A percentile compares a stretch with the other conserved stretches of the same genome.
Evolutionary conservation across 2,888 invertebrate species (phyloP).

Genomic region (Cephalotes varians): DNA sequence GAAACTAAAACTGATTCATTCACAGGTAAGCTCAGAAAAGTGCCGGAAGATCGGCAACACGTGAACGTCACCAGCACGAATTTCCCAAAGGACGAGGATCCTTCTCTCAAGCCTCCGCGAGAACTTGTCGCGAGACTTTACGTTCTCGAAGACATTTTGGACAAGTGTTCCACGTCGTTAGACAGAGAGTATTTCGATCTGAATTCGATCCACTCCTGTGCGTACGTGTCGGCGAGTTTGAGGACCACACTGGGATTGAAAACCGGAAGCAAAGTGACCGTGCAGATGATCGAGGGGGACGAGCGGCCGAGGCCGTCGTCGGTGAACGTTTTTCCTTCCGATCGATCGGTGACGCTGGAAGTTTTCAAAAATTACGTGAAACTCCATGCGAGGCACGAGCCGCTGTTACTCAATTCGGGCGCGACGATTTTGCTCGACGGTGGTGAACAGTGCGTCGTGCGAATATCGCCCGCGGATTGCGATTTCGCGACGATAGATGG

Average conservation of each 20-base stretch:
- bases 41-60: slow-evolving; percentile 70
- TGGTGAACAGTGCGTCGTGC: slow-evolving; percentile 67
- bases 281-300: slow-evolving; percentile 84
- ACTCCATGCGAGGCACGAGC: slow-evolving; percentile 85
- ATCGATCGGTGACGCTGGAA: slow-evolving; percentile 69
- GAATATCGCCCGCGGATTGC: slow-evolving; percentile 74
- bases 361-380: slow-evolving; percentile 83
- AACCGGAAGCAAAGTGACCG: slow-evolving; percentile 87
- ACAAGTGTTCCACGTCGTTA: slow-evolving; percentile 56
- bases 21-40: slow-evolving; percentile 72
- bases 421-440: slow-evolving; percentile 83
- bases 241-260: slow-evolving; percentile 87
- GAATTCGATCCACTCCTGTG: slow-evolving; percentile 46
- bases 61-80: slow-evolving; percentile 61
- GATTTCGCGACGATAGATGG: slow-evolving; percentile 71
- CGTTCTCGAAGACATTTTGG: slow-evolving; percentile 80
- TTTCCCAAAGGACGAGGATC: slow-evolving; percentile 62
- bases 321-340: slow-evolving; percentile 86
- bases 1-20: background rate
- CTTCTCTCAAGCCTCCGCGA: slow-evolving; percentile 53
- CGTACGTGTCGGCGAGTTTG: slow-evolving; percentile 87
- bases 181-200: slow-evolving; percentile 59
- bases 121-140: slow-evolving; percentile 79
- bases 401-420: slow-evolving; percentile 87
- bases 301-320: slow-evolving; percentile 84